phyloP scores from a whole-genome alignment of 2,113 vertebrate genomes.

The Prolemur simus region DNA sequence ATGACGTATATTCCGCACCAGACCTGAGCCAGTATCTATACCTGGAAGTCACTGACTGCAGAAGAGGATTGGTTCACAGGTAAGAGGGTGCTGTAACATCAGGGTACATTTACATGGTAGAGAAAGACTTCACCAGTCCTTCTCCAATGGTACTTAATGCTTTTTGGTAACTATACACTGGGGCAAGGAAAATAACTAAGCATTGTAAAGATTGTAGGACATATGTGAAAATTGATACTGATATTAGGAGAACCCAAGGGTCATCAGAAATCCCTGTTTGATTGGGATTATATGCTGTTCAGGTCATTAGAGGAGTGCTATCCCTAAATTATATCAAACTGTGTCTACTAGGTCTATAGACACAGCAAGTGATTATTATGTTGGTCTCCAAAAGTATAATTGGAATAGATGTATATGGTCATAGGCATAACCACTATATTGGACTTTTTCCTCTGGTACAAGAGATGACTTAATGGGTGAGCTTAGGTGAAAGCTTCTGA shows the following conservation, averaged over 20 bases:
- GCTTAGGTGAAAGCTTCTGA: background rate
- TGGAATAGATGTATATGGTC: background rate
- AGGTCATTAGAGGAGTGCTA: background rate
- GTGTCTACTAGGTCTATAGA: background rate
- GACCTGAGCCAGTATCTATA: background rate
- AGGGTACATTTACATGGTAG: background rate
- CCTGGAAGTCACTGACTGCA: background rate
- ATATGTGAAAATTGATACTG: background rate
- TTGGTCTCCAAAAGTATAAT: background rate
- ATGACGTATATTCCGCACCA: background rate
- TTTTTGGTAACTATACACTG: background rate
- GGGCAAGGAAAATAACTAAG: background rate
- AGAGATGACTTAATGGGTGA: background rate
- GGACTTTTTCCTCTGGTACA: background rate
- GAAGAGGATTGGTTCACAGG: background rate
- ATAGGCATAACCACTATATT: background rate
- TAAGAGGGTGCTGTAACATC: background rate
- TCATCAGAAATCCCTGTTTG: background rate
- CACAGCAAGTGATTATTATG: background rate
- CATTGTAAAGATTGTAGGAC: background rate
- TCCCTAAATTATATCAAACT: background rate
- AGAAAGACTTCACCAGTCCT: background rate
- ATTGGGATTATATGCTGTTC: background rate
- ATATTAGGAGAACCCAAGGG: background rate
- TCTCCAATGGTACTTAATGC: too few species aligned